phyloP scores from a whole-genome alignment of 1,140 invertebrate species.

The Lordiphosa stackelbergi region DNA sequence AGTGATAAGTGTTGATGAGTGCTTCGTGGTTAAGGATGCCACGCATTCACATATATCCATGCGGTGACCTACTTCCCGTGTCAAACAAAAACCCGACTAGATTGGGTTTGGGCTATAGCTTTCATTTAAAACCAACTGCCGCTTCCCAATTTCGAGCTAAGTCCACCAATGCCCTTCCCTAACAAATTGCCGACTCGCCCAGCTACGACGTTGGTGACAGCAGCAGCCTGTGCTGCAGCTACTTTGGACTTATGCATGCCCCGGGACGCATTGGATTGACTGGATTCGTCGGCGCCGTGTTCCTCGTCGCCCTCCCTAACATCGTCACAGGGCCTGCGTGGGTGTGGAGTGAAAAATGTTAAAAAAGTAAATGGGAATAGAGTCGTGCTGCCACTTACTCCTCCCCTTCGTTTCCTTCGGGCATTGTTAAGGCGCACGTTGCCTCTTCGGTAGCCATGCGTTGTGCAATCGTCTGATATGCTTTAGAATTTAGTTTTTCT shows the following conservation, averaged over 20 bases:
- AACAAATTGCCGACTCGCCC: conserved; percentile 87
- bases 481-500: conserved; percentile 97
- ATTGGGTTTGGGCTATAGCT: no score
- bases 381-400: conserved; percentile 54
- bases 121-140: conserved; percentile 81
- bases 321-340: conserved; percentile 78
- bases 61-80: no score
- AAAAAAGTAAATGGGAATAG: no score
- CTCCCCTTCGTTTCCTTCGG: conserved; percentile 83
- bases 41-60: no score
- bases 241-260: conserved; percentile 73
- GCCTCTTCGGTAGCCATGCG: conserved; percentile 98
- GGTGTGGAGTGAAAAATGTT: neutral
- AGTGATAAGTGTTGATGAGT: no score
- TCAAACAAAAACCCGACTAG: no score
- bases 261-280: conserved; percentile 68
- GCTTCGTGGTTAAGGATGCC: no score
- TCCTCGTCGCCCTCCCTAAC: conserved; percentile 80
- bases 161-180: conserved; percentile 87
- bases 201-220: conserved; percentile 85
- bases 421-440: conserved; percentile 92
- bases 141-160: conserved; percentile 86
- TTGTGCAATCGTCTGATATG: conserved; percentile 94
- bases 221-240: conserved; percentile 66
- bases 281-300: conserved; percentile 82